Base-by-base conservation (phyloP, 2,888 invertebrate species). In the Eupithecia subumbrata region DNA sequence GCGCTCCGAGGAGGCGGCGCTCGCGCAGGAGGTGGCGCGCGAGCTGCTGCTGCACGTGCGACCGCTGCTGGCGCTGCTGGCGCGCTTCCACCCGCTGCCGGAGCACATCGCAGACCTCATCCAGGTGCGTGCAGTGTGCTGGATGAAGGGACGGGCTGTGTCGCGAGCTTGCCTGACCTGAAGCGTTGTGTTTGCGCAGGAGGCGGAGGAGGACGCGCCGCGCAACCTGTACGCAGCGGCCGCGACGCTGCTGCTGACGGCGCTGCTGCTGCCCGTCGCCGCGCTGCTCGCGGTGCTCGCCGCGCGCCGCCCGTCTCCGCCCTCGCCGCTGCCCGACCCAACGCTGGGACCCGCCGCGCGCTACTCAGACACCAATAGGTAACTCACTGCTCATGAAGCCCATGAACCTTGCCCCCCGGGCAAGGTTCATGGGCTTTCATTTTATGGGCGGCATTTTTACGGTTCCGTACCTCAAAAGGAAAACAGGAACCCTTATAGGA, bases 151-250 rank as follows among this genome's bases (percentile, higher is more conserved):
- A 12, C 2, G 14, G 43, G 43, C 11, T 12, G 43, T 2, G 22
- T 11, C 12, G 56, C 60, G 60, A 22, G 25, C 25, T 12, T 5
- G 45, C 45, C 40, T 40, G 40, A 14, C 25, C 25, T n/a, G 60
- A 3, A 5, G 45, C 16, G 12, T 43, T 45, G 60, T 60, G 60
- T n/a, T n/a, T 25, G 5, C 52, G 56, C 83, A 91, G 91, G 91
- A 91, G 82, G 91, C 84, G 77, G 81, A 84, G 79, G 84, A 73
- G 71, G 91, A 91, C 80, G 80, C 83, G 71, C 90, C 90, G 30
- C 80, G 87, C 77, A 91, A 90, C 85, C 79, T 79, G 78, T 87
- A 89, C 85, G 87, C 79, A 80, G 85, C 82, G 60, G 82, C 67
- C 70, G 87, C 77, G 68, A 83, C 82, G 73, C 76, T 77, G 72